Base-by-base conservation (phyloP, 30 jellyfish, hydroid and myxozoan genomes). In the Morbakka virulenta region DNA sequence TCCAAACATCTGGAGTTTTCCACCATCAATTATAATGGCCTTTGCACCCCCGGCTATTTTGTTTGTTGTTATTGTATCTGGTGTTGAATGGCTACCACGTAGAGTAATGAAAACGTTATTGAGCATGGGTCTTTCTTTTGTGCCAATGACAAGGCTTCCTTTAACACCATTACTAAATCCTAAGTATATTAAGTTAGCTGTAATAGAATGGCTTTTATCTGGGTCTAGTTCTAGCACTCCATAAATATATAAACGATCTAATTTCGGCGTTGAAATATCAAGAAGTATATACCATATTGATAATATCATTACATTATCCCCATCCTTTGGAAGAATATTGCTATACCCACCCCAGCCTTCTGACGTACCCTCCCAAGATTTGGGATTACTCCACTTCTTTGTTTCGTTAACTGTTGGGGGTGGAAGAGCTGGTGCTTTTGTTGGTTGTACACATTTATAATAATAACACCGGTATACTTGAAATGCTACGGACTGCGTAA, bases 371-470 rank as follows among this genome's bases (percentile, higher is more conserved):
- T 11, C 35, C 98, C 98, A 92, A 50, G 79, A 77, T 1, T 50
- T 69, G 13, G 77, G 12, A 22, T 85, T 65, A 68, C 96, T 85
- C 96, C 98, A 92, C 36, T 67, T 47, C 4, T 64, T 64, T 14
- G 93, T 86, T 2, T 69, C 61, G 6, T 49, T 78, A 17, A 9
- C 17, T 1, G 98, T 89, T 35, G 91, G 50, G 22, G 96, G 96
- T 36, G 69, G 28, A 1, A 93, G 95, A 4, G 95, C 85, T 21
- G 98, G 98, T 13, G 98, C 96, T 1, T 94, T 95, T 34, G 98
- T 92, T 4, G 98, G 98, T 22, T 69, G 95, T 47, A 85, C 68
- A 52, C 98, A 92, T 6, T 92, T 84, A 50, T 70, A 24, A 64
- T 76, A 92, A 84, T 52, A 81, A 81, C 98, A 92, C 26, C 96